Base-by-base conservation (phyloP, 2,797 vertebrate genomes). In the Acipenser ruthenus region DNA sequence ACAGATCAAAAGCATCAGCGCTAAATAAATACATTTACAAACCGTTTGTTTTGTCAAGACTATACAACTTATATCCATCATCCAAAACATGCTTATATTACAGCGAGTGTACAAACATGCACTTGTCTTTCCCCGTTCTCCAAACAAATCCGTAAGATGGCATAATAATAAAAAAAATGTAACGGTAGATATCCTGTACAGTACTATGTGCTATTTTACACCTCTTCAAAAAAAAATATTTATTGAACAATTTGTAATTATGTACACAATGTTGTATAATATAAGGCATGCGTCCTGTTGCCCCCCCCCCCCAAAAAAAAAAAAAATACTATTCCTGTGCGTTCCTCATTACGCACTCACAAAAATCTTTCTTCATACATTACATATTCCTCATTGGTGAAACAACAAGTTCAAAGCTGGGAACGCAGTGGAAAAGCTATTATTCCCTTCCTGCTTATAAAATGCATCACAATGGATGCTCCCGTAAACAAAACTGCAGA, bases 1-100 rank as follows among this genome's bases (percentile, higher is more conserved):
- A 79, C 81, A 87, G 78, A 11, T 65, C 64, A 71, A 73, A 83
- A 87, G 84, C 84, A 86, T 82, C 81, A 86, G 82, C 71, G 78
- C 74, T 76, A 82, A 88, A 84, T 87, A 86, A 86, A 86, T 85
- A 87, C 80, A 49, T 53, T 53, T 52, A 78, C 70, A 82, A 77
- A 77, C 80, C 82, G 83, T 84, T 80, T 83, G 83, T 84, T 80
- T 75, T 79, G 76, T 86, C 80, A 78, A 79, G 73, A 80, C 77
- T 75, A 80, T 76, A 83, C 80, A 81, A 72, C 70, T 0, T 67
- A 78, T 72, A 75, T 82, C 79, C 80, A 82, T 82, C 80, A 81
- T 79, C 75, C 75, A 75, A 37, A 37, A 37, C 23, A 4, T 37
- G 23, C 23, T 37, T 37, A 37, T 37, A 37, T 37, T 37, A 37